Conservation (phyloP, 1,140 invertebrate species). For the Heliconius himera region DNA sequence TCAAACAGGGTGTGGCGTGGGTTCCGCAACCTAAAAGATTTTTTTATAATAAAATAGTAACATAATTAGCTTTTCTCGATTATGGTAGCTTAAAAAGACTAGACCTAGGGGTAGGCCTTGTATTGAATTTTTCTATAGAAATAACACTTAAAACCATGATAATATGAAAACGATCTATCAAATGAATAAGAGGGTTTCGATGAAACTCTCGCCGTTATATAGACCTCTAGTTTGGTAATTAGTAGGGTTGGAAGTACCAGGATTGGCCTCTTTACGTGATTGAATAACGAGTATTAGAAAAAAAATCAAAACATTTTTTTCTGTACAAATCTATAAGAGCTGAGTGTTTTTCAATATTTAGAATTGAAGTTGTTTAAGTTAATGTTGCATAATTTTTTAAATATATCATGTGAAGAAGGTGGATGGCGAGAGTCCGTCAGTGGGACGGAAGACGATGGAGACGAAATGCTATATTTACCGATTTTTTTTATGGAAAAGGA, state of each 20-base stretch:
- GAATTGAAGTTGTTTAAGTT: no score
- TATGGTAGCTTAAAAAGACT: background rate
- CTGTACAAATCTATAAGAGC: no score
- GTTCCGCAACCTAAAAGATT: no score
- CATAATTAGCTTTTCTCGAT: background rate
- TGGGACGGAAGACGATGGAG: no score
- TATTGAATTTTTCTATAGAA: background rate
- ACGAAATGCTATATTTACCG: no score
- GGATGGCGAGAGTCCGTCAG: no score
- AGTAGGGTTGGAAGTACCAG: background rate
- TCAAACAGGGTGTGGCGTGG: no score
- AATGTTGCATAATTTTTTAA: no score
- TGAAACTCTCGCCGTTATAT: background rate
- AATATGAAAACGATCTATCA: background rate
- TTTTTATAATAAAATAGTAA: no score
- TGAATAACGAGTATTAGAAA: background rate
- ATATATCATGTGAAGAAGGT: no score
- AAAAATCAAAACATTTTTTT: no score
- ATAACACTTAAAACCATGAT: background rate
- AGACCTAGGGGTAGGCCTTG: background rate
- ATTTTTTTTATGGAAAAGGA: no score
- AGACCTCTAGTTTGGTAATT: slow-evolving; percentile 6
- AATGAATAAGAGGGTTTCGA: slow-evolving; percentile 5
- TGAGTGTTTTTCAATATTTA: background rate
- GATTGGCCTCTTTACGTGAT: background rate